Conservation (phyloP, 2,797 vertebrate species). For the Gymnoscopelus braueri region DNA sequence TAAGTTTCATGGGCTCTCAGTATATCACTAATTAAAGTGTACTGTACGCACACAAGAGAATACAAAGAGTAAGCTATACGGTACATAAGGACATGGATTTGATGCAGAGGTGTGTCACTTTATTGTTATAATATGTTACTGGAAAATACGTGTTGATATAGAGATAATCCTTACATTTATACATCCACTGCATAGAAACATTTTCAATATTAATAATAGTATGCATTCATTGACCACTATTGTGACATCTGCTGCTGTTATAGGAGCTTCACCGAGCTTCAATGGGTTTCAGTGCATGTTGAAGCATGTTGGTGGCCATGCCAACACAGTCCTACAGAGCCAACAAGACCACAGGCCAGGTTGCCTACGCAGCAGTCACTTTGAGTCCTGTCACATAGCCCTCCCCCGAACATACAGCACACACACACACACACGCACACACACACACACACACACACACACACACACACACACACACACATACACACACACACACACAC, state of each 20-base stretch:
- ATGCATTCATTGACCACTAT: no score
- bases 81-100: no score
- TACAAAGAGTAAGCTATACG: no score
- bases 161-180: no score
- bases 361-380: conserved; percentile 39
- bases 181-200: no score
- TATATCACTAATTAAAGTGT: no score
- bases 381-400: conserved; percentile 42
- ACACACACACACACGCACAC: not conserved
- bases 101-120: no score
- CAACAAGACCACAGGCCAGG: conserved; percentile 33
- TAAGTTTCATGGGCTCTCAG: no score
- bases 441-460: conserved; percentile 1
- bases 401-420: conserved; percentile 26
- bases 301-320: not conserved
- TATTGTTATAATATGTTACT: no score
- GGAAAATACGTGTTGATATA: no score
- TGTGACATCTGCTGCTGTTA: not conserved
- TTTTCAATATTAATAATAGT: no score
- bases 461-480: conserved; percentile 2
- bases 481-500: conserved; percentile 7
- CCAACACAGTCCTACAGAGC: conserved; percentile 19
- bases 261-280: conserved; percentile 1
- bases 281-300: not conserved
- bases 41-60: no score